These are phyloP conservation scores for Isurus oxyrinchus DNA, from an alignment of 2,113 vertebrate species.

Conservation along the genomic window DNA sequence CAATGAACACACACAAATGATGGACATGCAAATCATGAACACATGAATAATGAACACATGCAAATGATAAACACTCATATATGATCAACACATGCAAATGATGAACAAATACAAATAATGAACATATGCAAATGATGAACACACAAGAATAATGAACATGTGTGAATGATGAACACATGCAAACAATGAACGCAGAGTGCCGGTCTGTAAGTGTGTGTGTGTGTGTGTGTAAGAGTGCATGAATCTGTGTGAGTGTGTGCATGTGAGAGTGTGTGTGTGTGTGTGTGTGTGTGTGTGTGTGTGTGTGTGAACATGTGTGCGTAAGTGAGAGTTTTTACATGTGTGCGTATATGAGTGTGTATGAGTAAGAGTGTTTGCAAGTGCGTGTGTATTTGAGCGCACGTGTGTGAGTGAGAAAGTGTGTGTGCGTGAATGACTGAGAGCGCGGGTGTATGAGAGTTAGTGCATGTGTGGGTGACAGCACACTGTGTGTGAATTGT, in stretches of 20 bases:
- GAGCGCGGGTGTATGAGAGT: neutral
- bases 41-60: too few relatives aligned
- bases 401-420: neutral
- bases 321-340: neutral
- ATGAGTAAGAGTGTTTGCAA: neutral
- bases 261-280: neutral
- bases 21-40: neutral
- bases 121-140: neutral
- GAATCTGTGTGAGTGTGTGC: neutral
- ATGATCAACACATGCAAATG: neutral
- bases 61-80: neutral
- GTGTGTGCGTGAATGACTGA: neutral
- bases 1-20: neutral
- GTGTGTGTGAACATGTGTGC: neutral
- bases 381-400: neutral
- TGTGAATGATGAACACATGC: too few relatives aligned
- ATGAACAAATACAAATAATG: neutral
- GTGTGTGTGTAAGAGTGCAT: neutral
- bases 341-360: neutral
- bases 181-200: neutral
- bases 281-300: neutral
- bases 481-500: neutral
- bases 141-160: neutral
- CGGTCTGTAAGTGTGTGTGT: neutral
- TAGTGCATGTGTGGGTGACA: neutral